Base-by-base conservation (phyloP, 2,797 vertebrate genomes). In the Dallia pectoralis region DNA sequence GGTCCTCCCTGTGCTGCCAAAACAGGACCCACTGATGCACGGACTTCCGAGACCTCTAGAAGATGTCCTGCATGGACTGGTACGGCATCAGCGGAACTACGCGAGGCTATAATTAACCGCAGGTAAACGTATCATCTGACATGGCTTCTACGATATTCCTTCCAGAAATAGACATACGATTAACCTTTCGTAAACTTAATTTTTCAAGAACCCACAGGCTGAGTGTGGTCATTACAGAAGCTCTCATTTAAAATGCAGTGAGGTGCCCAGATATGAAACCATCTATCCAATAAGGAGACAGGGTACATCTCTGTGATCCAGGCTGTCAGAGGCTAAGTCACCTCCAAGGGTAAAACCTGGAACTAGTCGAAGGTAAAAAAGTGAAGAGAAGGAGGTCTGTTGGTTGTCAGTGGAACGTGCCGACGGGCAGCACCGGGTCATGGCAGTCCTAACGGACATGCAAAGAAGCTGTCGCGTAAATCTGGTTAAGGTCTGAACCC, bases 271-370 rank as follows among this genome's bases (percentile, higher is more conserved):
- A 56, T 56, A 56, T 56, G 4, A 25, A 56, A 56, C 53, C 12
- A 1, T 22, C 51, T 25, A 56, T n/a, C 51, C n/a, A 25, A 56
- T 25, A 22, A 56, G 25, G 22, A 59, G 22, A 25, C 53, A 59
- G 53, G 53, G 22, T 59, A 59, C 53, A 59, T 59, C 53, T 59
- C 53, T 27, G 53, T 59, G 53, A 59, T 59, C 53, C n/a, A 25
- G 53, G 25, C 53, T 25, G 22, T 22, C 53, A 59, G 22, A 19
- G 53, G 40, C 40, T 44, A 44, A 14, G 40, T 44, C 40, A 44
- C 9, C 40, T 44, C 40, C 40, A 59, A 4, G 53, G 53, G 53
- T 56, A 56, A n/a, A 56, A 59, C 25, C 53, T 25, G 53, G 53
- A 27, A 25, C 53, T 12, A 25, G 16, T 27, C 53, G 25, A 59